Evolutionary conservation across 2,888 invertebrate species (phyloP).

Genomic region (Listrodromus nycthemerus): DNA sequence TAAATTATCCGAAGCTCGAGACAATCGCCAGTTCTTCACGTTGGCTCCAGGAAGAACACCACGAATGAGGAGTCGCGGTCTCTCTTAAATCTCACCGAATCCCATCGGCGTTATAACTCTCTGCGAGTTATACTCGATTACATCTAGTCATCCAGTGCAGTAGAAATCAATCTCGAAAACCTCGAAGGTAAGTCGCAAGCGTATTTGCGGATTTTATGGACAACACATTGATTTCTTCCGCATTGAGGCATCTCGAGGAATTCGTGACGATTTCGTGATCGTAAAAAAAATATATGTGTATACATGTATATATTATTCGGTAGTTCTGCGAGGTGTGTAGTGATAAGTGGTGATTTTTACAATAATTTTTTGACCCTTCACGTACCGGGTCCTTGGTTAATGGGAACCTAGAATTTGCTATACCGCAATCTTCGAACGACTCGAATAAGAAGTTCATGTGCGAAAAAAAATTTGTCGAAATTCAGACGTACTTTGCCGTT

Average conservation of each 20-base stretch:
- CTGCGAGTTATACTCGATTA: slow-evolving; percentile 70
- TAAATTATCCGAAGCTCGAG: slow-evolving; percentile 73
- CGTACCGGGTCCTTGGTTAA: too few species aligned
- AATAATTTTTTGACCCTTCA: too few species aligned
- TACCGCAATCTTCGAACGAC: too few species aligned
- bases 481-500: too few species aligned
- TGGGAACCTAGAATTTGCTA: too few species aligned
- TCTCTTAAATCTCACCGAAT: slow-evolving; percentile 54
- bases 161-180: slow-evolving; percentile 48
- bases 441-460: too few species aligned
- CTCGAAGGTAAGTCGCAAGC: slow-evolving; percentile 71
- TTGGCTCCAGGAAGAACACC: slow-evolving; percentile 57
- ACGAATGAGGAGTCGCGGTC: slow-evolving; percentile 68
- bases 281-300: too few species aligned
- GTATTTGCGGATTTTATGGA: not conserved
- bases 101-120: slow-evolving; percentile 69
- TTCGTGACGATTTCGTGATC: not conserved
- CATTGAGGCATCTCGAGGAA: not conserved
- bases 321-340: not conserved
- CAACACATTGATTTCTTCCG: not conserved
- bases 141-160: slow-evolving; percentile 70
- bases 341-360: too few species aligned
- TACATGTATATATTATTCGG: too few species aligned
- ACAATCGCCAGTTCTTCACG: slow-evolving; percentile 70
- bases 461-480: too few species aligned